phyloP scores from a whole-genome alignment of 2,888 invertebrate species.

The Griposia aprilina region DNA sequence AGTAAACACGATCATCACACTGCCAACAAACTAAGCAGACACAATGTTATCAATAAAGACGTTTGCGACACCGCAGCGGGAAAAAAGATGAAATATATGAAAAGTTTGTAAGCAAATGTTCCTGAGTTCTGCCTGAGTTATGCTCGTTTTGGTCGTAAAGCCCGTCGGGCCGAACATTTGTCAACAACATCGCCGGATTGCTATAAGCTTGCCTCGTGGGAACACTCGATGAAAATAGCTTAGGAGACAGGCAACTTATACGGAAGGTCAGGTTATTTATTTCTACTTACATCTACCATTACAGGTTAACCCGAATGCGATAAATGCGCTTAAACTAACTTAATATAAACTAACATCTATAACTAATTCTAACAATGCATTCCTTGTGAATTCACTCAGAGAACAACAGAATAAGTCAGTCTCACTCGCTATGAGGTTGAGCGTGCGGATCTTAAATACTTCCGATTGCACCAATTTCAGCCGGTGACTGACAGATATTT shows the following conservation, averaged over 20 bases:
- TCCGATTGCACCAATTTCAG: no score
- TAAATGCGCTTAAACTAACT: no score
- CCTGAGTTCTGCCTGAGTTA: conserved; percentile 50
- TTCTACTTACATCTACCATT: no score
- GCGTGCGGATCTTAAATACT: no score
- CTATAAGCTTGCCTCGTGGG: conserved; percentile 62
- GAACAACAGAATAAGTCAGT: no score
- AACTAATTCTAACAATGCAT: no score
- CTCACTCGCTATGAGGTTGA: no score
- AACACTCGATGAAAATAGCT: conserved; percentile 48
- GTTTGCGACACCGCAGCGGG: conserved; percentile 21
- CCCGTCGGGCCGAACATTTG: conserved; percentile 60
- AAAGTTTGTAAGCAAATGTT: conserved; percentile 65
- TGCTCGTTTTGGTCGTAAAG: conserved; percentile 51
- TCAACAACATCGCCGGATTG: conserved; percentile 62
- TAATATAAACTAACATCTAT: no score
- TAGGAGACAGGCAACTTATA: conserved; percentile 51
- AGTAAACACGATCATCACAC: conserved; percentile 6
- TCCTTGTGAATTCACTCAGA: no score
- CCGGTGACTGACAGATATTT: no score
- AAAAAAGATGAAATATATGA: conserved; percentile 62
- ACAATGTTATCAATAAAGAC: conserved; percentile 56
- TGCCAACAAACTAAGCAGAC: conserved; percentile 31
- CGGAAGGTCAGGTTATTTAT: no score
- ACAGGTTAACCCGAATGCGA: no score